These are phyloP conservation scores for Axis porcinus DNA, from an alignment of 2,113 vertebrate genomes.

Conservation along the genomic window DNA sequence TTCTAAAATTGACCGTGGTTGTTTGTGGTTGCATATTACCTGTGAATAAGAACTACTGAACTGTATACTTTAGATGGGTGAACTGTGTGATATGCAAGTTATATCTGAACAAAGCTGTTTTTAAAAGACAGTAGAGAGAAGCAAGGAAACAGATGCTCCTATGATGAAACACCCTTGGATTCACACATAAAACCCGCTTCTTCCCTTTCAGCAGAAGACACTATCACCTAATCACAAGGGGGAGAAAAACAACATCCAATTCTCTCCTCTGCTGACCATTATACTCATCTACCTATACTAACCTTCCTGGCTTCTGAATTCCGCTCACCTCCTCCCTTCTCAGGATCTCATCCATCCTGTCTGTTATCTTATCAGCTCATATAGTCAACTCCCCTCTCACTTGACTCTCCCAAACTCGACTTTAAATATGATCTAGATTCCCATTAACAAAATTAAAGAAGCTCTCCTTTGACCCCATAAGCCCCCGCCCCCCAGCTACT, in stretches of 20 bases:
- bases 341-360: not conserved
- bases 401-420: not conserved
- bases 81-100: not conserved
- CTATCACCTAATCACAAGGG: not conserved
- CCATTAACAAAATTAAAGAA: not conserved
- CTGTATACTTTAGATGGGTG: not conserved
- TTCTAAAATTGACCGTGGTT: not conserved
- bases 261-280: not conserved
- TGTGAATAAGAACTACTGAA: not conserved
- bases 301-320: not conserved
- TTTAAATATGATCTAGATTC: not conserved
- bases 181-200: not conserved
- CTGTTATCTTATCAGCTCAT: not conserved
- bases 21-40: not conserved
- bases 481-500: not conserved
- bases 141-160: not conserved
- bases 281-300: rapidly evolving
- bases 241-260: not conserved
- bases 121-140: not conserved
- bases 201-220: not conserved
- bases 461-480: not conserved
- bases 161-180: not conserved
- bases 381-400: not conserved
- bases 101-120: not conserved
- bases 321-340: not conserved